Percentiles rank a stretch among this genome's conserved stretches.
Conservation (phyloP, 23 tunicate species). For the Diplosoma virens region DNA sequence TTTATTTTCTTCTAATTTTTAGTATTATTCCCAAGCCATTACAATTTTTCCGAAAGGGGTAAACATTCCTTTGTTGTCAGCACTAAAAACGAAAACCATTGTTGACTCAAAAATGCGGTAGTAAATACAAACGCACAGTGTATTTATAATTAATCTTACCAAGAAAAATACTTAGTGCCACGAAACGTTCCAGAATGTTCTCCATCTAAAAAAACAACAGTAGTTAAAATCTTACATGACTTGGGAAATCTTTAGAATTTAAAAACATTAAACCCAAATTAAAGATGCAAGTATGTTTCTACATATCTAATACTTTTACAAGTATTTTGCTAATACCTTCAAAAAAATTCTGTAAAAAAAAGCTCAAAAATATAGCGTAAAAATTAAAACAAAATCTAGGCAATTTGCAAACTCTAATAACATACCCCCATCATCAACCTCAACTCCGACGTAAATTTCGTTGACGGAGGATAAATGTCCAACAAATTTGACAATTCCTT, state of each 20-base stretch:
- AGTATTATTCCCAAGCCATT: slow-evolving; percentile 88
- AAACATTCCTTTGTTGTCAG: slow-evolving; percentile 86
- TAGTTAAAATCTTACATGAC: too few relatives aligned
- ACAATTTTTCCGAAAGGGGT: slow-evolving; percentile 92
- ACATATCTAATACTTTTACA: too few relatives aligned
- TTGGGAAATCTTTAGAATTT: too few relatives aligned
- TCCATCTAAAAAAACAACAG: slow-evolving; percentile 82
- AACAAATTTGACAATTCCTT: slow-evolving; percentile 74
- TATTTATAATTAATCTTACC: slow-evolving; percentile 72
- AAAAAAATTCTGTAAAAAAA: too few relatives aligned
- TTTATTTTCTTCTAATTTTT: too few relatives aligned
- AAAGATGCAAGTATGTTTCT: too few relatives aligned
- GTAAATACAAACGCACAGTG: not conserved
- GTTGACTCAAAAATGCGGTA: not conserved
- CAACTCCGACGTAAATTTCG: slow-evolving; percentile 88
- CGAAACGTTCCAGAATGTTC: slow-evolving; percentile 73
- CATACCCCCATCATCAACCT: slow-evolving; percentile 72
- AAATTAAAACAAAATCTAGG: too few relatives aligned
- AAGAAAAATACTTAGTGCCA: slow-evolving; percentile 81
- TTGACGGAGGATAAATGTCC: slow-evolving; percentile 77
- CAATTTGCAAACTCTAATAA: too few relatives aligned
- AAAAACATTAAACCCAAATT: too few relatives aligned
- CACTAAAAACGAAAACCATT: slow-evolving; percentile 46
- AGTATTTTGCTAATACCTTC: too few relatives aligned
- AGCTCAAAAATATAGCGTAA: too few relatives aligned